Evolutionary conservation across 1,140 invertebrate species (phyloP).

Genomic region (Drosophila watanabei): DNA sequence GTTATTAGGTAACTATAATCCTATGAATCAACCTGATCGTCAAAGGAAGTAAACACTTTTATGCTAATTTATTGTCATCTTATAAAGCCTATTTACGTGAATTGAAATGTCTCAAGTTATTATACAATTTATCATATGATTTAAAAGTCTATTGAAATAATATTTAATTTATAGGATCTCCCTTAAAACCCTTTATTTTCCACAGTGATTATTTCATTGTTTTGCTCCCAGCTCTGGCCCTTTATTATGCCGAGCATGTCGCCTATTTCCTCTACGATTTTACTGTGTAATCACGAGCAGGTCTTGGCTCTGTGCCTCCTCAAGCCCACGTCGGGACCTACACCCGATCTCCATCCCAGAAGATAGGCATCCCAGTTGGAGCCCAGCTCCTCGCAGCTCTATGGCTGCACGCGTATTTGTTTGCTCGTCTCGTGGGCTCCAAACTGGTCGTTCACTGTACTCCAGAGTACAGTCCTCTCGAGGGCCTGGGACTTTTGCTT

Average conservation of each 20-base stretch:
- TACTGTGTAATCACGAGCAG: conserved; percentile 71
- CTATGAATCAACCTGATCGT: background rate
- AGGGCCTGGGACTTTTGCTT: conserved; percentile 46
- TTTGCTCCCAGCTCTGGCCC: conserved; percentile 45
- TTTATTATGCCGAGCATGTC: conserved; percentile 77
- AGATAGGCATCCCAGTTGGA: conserved; percentile 21
- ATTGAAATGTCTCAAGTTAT: background rate
- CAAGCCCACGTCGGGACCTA: background rate
- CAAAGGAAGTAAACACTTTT: background rate
- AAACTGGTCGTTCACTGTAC: conserved; percentile 68
- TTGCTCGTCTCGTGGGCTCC: conserved; percentile 76
- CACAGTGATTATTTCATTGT: conserved; percentile 8
- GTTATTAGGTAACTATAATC: too few species aligned
- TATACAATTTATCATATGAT: background rate
- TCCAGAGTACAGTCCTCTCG: conserved; percentile 65
- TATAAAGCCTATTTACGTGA: too few species aligned
- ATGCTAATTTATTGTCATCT: background rate
- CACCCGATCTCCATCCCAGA: conserved; percentile 7
- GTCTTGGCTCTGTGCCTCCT: conserved; percentile 27
- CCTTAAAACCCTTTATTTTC: background rate
- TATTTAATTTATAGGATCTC: background rate
- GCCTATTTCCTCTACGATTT: conserved; percentile 63
- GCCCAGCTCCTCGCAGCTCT: conserved; percentile 46
- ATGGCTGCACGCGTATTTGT: conserved; percentile 80
- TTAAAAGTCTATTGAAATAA: background rate